Evolutionary conservation across 2,888 invertebrate species (phyloP).

Genomic region (Eurytoma adleriae): DNA sequence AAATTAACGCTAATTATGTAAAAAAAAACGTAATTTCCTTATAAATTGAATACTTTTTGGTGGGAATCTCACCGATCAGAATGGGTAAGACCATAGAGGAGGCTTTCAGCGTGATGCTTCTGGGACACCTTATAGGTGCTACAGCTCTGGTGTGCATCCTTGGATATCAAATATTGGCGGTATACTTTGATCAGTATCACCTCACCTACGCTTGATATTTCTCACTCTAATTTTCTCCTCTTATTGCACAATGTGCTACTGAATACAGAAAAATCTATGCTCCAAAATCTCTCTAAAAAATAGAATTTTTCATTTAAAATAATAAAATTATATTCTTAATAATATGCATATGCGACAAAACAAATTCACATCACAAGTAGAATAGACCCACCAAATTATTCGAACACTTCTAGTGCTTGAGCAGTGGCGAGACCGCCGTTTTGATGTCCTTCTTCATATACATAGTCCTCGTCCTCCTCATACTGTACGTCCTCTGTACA

Average conservation of each 20-base stretch:
- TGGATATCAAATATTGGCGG: constrained; percentile 63
- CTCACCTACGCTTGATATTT: too few relatives aligned
- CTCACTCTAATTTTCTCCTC: too few relatives aligned
- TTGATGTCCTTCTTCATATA: constrained; percentile 64
- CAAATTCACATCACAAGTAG: not conserved
- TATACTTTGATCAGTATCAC: too few relatives aligned
- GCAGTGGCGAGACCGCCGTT: constrained; percentile 61
- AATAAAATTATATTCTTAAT: too few relatives aligned
- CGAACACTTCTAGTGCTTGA: constrained; percentile 39
- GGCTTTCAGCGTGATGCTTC: constrained; percentile 60
- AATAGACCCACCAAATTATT: too few relatives aligned
- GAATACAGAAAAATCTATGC: too few relatives aligned
- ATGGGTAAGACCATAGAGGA: constrained; percentile 61
- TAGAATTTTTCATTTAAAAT: too few relatives aligned
- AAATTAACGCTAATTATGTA: not conserved
- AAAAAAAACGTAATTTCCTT: too few relatives aligned
- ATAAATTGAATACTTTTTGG: too few relatives aligned
- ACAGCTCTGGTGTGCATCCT: constrained; percentile 64
- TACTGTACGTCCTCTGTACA: constrained; percentile 66
- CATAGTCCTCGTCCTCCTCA: constrained; percentile 64
- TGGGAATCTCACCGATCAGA: constrained; percentile 50
- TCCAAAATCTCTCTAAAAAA: too few relatives aligned
- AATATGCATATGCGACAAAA: too few relatives aligned
- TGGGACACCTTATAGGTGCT: constrained; percentile 61
- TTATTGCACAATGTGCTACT: too few relatives aligned